Evolutionary conservation across 2,797 vertebrate genomes (phyloP).

Genomic region (Alcedo quadribrachys): DNA sequence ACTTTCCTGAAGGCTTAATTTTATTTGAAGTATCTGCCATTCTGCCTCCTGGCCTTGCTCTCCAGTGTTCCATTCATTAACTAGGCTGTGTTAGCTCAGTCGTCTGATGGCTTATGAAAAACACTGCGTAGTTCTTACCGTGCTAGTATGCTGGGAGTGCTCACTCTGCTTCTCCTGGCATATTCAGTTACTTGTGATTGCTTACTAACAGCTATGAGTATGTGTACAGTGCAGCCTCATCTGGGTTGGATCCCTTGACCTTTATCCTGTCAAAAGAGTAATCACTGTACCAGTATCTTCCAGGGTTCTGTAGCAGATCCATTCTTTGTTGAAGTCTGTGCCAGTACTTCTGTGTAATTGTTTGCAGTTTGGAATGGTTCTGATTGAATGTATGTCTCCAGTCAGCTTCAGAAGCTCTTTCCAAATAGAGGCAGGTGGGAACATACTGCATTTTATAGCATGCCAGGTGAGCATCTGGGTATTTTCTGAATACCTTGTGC

Average conservation of each 20-base stretch:
- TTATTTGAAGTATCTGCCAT: not conserved
- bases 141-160: not conserved
- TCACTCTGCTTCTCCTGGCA: accelerated
- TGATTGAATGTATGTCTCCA: not conserved
- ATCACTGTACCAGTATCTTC: not conserved
- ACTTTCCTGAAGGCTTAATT: not conserved
- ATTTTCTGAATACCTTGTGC: not conserved
- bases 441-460: not conserved
- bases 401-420: not conserved
- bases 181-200: not conserved
- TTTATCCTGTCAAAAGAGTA: not conserved
- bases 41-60: not conserved
- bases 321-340: not conserved
- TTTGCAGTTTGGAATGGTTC: not conserved
- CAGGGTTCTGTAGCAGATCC: accelerated
- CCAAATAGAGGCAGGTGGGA: not conserved
- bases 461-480: not conserved
- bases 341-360: not conserved
- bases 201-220: not conserved
- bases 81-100: not conserved
- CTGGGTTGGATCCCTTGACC: not conserved
- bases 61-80: not conserved
- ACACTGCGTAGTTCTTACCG: not conserved
- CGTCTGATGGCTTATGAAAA: constrained; percentile 5
- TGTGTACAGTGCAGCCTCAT: not conserved